These are phyloP conservation scores for Lytechinus pictus DNA, from an alignment of 35 echinoderm and acorn worm genomes.

Conservation along the genomic window DNA sequence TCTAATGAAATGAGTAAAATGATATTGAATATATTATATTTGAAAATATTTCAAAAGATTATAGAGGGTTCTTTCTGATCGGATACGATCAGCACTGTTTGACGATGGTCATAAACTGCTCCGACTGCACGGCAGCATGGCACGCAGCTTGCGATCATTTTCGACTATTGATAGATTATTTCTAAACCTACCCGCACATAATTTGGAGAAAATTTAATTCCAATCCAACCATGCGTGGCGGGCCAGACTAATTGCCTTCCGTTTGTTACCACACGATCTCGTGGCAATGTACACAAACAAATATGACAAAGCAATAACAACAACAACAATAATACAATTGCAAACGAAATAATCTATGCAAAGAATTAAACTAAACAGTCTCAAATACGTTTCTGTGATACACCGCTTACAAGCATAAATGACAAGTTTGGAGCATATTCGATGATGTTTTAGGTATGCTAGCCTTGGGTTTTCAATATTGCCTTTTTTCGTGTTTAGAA, in stretches of 20 bases:
- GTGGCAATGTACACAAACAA: not conserved
- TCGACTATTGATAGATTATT: constrained; percentile 5
- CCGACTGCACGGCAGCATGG: not conserved
- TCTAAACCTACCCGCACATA: not conserved
- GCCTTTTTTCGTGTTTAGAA: not conserved
- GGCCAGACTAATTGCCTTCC: not conserved
- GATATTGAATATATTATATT: no score
- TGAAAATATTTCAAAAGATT: not conserved
- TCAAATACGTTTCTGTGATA: not conserved
- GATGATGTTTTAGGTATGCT: not conserved
- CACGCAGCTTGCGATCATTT: not conserved
- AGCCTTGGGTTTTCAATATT: not conserved
- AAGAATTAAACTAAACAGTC: not conserved
- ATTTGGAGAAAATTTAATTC: constrained; percentile 15
- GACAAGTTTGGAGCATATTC: not conserved
- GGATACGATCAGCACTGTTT: not conserved
- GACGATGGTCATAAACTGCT: not conserved
- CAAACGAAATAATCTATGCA: not conserved
- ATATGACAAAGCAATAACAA: not conserved
- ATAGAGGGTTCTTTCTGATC: not conserved
- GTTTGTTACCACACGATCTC: not conserved
- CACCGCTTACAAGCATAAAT: not conserved
- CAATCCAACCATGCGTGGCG: not conserved
- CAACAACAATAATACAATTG: not conserved
- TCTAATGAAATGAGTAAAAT: no score